phyloP scores from a whole-genome alignment of 1,140 invertebrate species.

The Battus philenor region DNA sequence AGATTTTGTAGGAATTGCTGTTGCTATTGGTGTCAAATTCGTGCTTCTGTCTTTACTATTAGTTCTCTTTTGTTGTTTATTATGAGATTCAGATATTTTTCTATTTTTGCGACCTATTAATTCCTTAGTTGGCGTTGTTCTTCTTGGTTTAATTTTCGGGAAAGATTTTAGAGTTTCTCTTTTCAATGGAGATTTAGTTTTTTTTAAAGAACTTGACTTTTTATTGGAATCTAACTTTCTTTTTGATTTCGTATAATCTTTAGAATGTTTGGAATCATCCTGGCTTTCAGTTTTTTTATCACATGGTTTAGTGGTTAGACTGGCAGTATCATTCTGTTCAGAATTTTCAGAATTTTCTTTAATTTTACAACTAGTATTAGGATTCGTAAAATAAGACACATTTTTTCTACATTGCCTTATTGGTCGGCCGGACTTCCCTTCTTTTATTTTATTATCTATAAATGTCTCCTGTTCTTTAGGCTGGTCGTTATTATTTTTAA shows the following conservation, averaged over 20 bases:
- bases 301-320: conserved; percentile 20
- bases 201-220: conserved; percentile 26
- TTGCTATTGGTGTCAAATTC: conserved; percentile 19
- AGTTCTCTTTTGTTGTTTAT: conserved; percentile 29
- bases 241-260: conserved; percentile 18
- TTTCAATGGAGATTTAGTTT: conserved; percentile 39
- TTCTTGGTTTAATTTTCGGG: conserved; percentile 58
- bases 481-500: too few species aligned
- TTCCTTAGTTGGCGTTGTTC: conserved; percentile 47
- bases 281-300: conserved; percentile 23
- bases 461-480: conserved; percentile 2
- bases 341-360: conserved; percentile 29
- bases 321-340: conserved; percentile 27
- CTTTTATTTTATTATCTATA: conserved; percentile 19
- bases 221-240: conserved; percentile 28
- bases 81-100: conserved; percentile 25
- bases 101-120: conserved; percentile 25
- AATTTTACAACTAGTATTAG: conserved; percentile 19
- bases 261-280: conserved; percentile 22
- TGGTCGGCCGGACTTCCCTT: conserved; percentile 28
- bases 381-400: conserved; percentile 50
- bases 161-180: too few species aligned
- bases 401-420: conserved; percentile 60
- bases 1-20: conserved; percentile 48
- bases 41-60: conserved; percentile 35